A percentile compares a stretch with the other conserved stretches of the same genome.
Conservation (phyloP, 2,113 vertebrate species). For the Megaceryle torquata region DNA sequence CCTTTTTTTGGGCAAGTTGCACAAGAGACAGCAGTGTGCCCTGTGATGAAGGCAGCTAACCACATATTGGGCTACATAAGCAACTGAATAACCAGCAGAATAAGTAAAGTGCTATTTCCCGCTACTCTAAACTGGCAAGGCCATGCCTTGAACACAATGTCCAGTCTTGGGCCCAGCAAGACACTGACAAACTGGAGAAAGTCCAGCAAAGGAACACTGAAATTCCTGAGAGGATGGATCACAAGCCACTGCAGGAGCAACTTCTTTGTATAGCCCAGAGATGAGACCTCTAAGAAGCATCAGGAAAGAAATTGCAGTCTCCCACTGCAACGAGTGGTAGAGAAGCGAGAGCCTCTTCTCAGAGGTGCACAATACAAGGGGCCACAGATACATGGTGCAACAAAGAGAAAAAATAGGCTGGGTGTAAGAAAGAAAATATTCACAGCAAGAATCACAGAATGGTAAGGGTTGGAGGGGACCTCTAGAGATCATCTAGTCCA, state of each 20-base stretch:
- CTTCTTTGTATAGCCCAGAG: neutral
- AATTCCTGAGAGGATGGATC: neutral
- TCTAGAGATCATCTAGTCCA: neutral
- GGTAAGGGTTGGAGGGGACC: neutral
- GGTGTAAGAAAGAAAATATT: neutral
- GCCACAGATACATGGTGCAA: neutral
- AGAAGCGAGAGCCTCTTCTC: neutral
- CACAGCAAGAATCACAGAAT: neutral
- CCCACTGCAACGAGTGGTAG: neutral
- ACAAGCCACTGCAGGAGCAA: neutral
- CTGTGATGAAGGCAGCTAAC: neutral
- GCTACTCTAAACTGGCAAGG: too few species aligned
- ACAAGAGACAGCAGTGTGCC: neutral
- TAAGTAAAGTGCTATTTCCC: neutral
- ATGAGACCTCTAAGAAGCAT: neutral
- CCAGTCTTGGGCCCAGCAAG: neutral
- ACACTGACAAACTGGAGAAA: neutral
- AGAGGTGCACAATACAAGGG: neutral
- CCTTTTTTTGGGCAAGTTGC: neutral
- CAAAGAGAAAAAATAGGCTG: neutral
- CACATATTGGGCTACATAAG: neutral
- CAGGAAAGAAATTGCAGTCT: neutral
- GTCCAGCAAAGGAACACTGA: neutral
- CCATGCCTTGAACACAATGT: rapidly evolving
- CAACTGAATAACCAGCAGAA: neutral